phyloP scores from a whole-genome alignment of 2,113 vertebrate species.

The Ascaphus truei region DNA sequence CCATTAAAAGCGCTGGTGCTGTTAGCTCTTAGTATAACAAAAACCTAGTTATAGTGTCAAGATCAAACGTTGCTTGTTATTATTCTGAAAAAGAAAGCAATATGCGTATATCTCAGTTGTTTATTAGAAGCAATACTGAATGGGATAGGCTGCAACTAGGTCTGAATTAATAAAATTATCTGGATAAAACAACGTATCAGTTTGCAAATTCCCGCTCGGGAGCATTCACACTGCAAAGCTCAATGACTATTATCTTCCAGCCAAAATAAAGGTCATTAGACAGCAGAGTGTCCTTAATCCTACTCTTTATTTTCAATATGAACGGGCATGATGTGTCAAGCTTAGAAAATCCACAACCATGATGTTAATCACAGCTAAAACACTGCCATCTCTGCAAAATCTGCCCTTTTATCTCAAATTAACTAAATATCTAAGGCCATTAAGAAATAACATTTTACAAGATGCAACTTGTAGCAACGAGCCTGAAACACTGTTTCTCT shows the following conservation, averaged over 20 bases:
- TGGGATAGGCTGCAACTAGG: neutral
- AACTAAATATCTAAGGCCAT: neutral
- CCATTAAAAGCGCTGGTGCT: too few species aligned
- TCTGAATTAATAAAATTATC: conserved; percentile 52
- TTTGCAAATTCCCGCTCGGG: conserved; percentile 40
- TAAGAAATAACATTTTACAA: neutral
- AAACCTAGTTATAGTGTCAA: too few species aligned
- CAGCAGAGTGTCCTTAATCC: conserved; percentile 37
- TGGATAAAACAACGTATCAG: conserved; percentile 44
- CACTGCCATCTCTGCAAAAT: neutral
- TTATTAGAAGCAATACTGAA: conserved; percentile 12
- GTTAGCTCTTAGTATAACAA: too few species aligned
- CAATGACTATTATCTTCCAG: conserved; percentile 49
- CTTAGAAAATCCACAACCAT: conserved; percentile 39
- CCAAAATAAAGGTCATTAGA: conserved; percentile 60
- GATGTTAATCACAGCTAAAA: conserved; percentile 30
- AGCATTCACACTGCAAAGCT: conserved; percentile 41
- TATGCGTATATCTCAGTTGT: too few species aligned
- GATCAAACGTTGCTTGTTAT: too few species aligned
- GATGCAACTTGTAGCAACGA: conserved; percentile 8
- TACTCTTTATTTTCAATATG: conserved; percentile 43
- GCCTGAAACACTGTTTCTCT: neutral
- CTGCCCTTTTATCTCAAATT: conserved; percentile 25
- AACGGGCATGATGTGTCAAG: conserved; percentile 47
- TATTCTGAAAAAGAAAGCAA: neutral